Evolutionary conservation across 1,140 invertebrate genomes (phyloP).

Genomic region (Pseudomyrmex dendroicus): DNA sequence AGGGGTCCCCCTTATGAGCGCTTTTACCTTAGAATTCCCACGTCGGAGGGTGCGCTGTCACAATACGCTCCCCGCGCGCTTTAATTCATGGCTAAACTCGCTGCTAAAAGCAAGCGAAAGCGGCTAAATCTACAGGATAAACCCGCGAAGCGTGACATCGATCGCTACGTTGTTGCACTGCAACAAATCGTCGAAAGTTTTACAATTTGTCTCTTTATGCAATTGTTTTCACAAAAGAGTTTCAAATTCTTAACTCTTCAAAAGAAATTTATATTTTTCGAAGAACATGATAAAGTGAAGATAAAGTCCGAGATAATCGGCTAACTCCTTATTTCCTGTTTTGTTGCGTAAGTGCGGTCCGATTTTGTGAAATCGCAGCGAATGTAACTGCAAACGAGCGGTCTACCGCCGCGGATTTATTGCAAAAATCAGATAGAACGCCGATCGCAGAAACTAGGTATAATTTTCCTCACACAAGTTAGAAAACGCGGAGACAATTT

Average conservation of each 20-base stretch:
- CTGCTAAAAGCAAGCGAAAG: conserved; percentile 37
- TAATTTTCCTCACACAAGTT: conserved; percentile 12
- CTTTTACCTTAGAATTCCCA: conserved; percentile 78
- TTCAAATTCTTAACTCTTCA: neutral
- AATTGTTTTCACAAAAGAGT: neutral
- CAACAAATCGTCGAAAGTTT: neutral
- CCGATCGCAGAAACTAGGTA: conserved; percentile 35
- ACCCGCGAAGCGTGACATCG: conserved; percentile 29
- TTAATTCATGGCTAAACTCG: conserved; percentile 65
- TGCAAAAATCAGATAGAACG: conserved; percentile 25
- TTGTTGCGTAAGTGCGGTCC: neutral
- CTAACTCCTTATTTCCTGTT: too few relatives aligned
- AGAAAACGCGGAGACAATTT: conserved; percentile 6
- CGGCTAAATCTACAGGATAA: conserved; percentile 42
- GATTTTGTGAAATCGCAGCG: neutral
- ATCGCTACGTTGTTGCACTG: conserved; percentile 14
- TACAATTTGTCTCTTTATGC: neutral
- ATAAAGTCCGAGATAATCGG: too few relatives aligned
- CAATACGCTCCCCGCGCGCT: conserved; percentile 71
- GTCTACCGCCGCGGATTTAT: neutral
- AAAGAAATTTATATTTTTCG: neutral
- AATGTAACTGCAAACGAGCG: neutral
- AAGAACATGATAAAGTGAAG: neutral
- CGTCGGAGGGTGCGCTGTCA: conserved; percentile 73
- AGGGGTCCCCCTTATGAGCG: conserved; percentile 68